Evolutionary conservation across 2,113 vertebrate genomes (phyloP), one percentile per base, ranked within the genome.

Genomic region (Phyllopteryx taeniolatus): DNA sequence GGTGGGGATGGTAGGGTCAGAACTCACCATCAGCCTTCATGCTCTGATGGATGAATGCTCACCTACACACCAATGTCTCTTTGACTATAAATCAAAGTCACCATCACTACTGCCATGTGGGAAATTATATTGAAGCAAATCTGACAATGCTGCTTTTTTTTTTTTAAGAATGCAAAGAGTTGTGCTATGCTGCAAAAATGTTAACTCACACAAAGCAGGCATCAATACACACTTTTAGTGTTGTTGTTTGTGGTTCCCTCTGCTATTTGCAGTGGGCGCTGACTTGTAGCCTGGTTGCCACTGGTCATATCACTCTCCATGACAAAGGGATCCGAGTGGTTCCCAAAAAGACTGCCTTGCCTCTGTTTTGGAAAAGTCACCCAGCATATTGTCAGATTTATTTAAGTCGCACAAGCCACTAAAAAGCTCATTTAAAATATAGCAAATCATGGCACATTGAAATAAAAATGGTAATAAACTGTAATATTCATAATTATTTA

Each of bases 301-400:
- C 51, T 42, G 33, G 51, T 14, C 19, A 42, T 4, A 2, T 69
- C 68, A n/a, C 15, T 56, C 49, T 57, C 68, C 20, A 43, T 57
- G 13, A n/a, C 51, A 57, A 69, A 69, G 17, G 68, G 68, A 15
- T 69, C 68, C 2, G 68, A 39, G 22, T 66, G 64, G 31, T 54
- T 57, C 8, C 68, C 68, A 54, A 69, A 69, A 14, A 69, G 68
- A 44, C 68, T 27, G 19, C 5, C 68, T 57, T 69, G 68, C 68
- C 68, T 69, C 68, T 69, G 68, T 57, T 39, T 39, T 54, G 7
- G 14, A 68, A 35, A 51, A 19, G 11, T 15, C 1, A 20, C 31
- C 6, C 2, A 61, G n/a, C 9, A 7, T n/a, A 39, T 13, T 7
- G 20, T 43, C 33, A 42, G 4, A 57, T n/a, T 12, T 4, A 14